Evolutionary conservation across 1,140 invertebrate species (phyloP).

Genomic region (Oedothorax gibbosus): DNA sequence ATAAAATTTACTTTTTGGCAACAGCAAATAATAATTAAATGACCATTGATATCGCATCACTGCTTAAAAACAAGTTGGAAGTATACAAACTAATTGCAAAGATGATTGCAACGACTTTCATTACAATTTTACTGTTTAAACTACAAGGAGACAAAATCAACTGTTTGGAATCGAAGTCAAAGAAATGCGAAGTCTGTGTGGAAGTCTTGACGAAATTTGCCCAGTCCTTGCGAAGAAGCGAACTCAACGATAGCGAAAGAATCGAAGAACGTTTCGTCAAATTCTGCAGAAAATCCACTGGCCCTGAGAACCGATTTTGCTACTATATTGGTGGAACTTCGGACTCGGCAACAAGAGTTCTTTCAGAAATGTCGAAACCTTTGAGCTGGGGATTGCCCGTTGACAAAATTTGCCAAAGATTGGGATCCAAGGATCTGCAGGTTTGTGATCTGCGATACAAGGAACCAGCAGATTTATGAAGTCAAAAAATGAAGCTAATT

Average conservation of each 20-base stretch:
- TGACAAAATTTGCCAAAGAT: constrained; percentile 95
- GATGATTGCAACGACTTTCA: no score
- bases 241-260: constrained; percentile 79
- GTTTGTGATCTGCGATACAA: constrained; percentile 97
- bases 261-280: constrained; percentile 88
- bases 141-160: no score
- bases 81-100: no score
- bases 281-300: constrained; percentile 86
- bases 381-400: constrained; percentile 94
- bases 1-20: no score
- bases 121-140: no score
- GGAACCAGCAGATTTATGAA: constrained; percentile 69
- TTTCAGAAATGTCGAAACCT: constrained; percentile 94
- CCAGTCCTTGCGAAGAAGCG: constrained; percentile 77
- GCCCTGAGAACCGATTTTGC: constrained; percentile 92
- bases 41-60: no score
- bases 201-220: constrained; percentile 86
- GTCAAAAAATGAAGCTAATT: constrained; percentile 9
- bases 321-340: constrained; percentile 97
- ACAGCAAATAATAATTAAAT: no score
- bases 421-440: constrained; percentile 93
- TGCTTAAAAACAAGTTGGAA: no score
- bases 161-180: background rate
- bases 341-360: constrained; percentile 95
- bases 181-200: constrained; percentile 78